Evolutionary conservation across 2,797 vertebrate species (phyloP).

Genomic region (Pterois miles): DNA sequence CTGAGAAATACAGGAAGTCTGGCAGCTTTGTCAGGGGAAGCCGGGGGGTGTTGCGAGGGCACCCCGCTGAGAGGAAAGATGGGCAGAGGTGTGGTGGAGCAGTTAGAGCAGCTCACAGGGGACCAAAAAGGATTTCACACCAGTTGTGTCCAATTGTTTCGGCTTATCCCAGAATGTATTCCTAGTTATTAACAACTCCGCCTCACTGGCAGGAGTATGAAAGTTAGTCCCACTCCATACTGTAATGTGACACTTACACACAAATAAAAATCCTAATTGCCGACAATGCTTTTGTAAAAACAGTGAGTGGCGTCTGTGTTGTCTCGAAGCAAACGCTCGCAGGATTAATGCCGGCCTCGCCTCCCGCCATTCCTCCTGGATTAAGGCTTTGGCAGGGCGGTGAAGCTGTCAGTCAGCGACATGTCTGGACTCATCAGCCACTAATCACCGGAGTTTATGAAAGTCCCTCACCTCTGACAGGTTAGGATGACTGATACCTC

Average conservation of each 20-base stretch:
- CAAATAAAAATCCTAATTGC: slow-evolving; percentile 21
- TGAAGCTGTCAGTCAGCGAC: slow-evolving; percentile 84
- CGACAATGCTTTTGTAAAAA: slow-evolving; percentile 16
- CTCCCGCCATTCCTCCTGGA: slow-evolving; percentile 79
- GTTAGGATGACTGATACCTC: slow-evolving; percentile 73
- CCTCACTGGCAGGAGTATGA: slow-evolving; percentile 45
- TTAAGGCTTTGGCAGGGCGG: slow-evolving; percentile 79
- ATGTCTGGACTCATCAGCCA: slow-evolving; percentile 84
- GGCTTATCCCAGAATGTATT: slow-evolving; percentile 46
- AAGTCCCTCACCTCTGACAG: slow-evolving; percentile 81
- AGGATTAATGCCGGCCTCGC: slow-evolving; percentile 64
- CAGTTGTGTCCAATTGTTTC: slow-evolving; percentile 78
- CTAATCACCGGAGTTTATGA: slow-evolving; percentile 87
- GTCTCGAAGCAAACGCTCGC: slow-evolving; percentile 32
- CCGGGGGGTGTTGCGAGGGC: slow-evolving; percentile 62
- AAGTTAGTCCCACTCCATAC: not conserved
- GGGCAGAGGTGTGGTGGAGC: slow-evolving; percentile 69
- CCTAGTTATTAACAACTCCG: slow-evolving; percentile 46
- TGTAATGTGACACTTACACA: slow-evolving; percentile 1
- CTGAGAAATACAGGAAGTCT: slow-evolving; percentile 82
- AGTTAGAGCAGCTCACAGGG: slow-evolving; percentile 72
- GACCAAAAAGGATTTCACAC: slow-evolving; percentile 84
- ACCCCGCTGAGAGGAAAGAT: slow-evolving; percentile 75
- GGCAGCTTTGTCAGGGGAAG: slow-evolving; percentile 78
- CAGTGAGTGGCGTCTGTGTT: slow-evolving; percentile 36